A percentile compares a stretch with the other conserved stretches of the same genome.
Evolutionary conservation across 1,140 invertebrate species (phyloP).

Genomic region (Chironomus tepperi): DNA sequence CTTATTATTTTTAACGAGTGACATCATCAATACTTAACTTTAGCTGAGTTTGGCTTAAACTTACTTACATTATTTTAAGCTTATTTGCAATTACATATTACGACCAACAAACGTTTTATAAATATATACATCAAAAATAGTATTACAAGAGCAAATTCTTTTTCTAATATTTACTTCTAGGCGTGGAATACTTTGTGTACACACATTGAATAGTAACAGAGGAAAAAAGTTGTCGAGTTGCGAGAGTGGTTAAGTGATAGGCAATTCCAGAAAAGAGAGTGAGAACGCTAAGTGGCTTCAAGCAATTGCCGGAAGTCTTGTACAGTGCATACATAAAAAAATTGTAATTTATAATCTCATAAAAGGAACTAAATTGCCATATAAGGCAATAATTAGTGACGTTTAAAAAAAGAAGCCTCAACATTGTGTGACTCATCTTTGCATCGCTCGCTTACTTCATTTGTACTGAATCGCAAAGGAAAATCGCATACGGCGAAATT

Average conservation of each 20-base stretch:
- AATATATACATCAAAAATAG: too few relatives aligned
- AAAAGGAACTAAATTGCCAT: neutral
- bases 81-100: too few relatives aligned
- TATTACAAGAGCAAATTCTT: neutral
- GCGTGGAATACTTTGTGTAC: neutral
- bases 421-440: neutral
- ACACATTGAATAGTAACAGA: too few relatives aligned
- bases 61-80: too few relatives aligned
- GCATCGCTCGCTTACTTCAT: too few relatives aligned
- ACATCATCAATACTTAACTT: neutral
- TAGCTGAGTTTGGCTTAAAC: too few relatives aligned
- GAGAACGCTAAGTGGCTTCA: neutral
- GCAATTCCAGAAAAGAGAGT: neutral
- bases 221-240: too few relatives aligned
- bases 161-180: neutral
- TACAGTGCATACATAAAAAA: neutral
- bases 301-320: neutral
- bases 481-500: neutral
- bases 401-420: neutral
- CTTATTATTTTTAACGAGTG: neutral
- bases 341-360: neutral
- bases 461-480: neutral
- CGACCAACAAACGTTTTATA: too few relatives aligned
- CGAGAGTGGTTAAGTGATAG: neutral
- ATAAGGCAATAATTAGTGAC: neutral